Conservation (phyloP, 2,797 vertebrate species). For the Cephalopachus bancanus region DNA sequence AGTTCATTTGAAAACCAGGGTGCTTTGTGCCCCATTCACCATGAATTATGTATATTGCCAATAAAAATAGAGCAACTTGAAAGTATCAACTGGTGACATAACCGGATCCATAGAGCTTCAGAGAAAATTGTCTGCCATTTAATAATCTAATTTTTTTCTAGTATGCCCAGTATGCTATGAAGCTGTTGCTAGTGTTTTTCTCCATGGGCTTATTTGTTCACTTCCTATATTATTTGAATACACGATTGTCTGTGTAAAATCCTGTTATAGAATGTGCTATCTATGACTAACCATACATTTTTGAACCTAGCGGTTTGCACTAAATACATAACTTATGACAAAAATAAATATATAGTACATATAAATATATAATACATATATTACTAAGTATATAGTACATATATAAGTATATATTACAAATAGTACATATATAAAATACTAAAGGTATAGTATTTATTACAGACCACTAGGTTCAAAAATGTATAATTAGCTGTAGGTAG, state of each 20-base stretch:
- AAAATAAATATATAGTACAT: background rate
- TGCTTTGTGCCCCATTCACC: background rate
- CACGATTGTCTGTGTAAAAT: background rate
- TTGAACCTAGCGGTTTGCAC: background rate
- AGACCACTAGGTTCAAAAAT: background rate
- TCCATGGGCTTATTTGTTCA: background rate
- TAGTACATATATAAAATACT: background rate
- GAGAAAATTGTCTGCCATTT: slow-evolving; percentile 22
- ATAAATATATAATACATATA: background rate
- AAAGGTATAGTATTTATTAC: background rate
- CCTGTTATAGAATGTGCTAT: background rate
- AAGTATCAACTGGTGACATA: background rate
- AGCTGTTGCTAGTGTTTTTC: background rate
- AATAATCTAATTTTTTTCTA: slow-evolving; percentile 5
- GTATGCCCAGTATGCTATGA: background rate
- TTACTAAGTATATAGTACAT: background rate
- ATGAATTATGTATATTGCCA: background rate
- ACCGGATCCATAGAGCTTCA: background rate
- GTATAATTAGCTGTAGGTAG: background rate
- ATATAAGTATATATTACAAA: background rate
- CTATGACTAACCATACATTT: background rate
- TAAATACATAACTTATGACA: background rate
- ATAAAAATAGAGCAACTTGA: slow-evolving; percentile 6
- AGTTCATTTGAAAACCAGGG: slow-evolving; percentile 41
- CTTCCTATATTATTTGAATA: background rate